Evolutionary conservation across 1,140 invertebrate species (phyloP).

Genomic region (Pantala flavescens): DNA sequence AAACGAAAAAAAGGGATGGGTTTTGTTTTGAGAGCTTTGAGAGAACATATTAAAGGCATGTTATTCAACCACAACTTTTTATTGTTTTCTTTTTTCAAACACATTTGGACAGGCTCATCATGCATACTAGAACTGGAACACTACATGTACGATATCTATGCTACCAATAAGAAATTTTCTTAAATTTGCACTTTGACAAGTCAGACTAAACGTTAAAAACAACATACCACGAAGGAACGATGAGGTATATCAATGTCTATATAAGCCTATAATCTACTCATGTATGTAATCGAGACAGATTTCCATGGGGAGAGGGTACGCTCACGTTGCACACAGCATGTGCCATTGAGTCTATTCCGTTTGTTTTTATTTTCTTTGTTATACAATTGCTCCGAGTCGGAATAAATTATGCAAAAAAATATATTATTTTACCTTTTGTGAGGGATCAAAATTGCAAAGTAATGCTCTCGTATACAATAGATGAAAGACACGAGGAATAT

Average conservation of each 20-base stretch:
- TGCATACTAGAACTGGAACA: conserved; percentile 1
- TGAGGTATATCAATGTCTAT: conserved; percentile 4
- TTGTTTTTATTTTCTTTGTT: too few species aligned
- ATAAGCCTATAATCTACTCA: not conserved
- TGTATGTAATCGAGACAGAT: conserved; percentile 3
- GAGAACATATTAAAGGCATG: not conserved
- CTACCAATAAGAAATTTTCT: conserved; percentile 10
- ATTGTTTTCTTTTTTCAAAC: conserved; percentile 10
- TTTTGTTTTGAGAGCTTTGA: not conserved
- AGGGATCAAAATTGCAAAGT: not conserved
- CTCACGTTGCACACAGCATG: not conserved
- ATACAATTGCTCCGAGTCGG: not conserved
- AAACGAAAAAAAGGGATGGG: not conserved
- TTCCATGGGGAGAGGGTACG: not conserved
- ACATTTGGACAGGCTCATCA: conserved; percentile 8
- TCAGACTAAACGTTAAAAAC: conserved; percentile 10
- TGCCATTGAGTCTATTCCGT: not conserved
- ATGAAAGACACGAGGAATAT: not conserved
- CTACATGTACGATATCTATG: conserved; percentile 1
- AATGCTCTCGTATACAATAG: conserved; percentile 2
- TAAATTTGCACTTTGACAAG: conserved; percentile 4
- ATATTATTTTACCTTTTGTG: not conserved
- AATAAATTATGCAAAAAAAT: not conserved
- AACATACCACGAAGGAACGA: conserved; percentile 8
- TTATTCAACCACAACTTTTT: conserved; percentile 10